Evolutionary conservation across 1,140 invertebrate species (phyloP), one percentile per base, ranked within the genome.

Genomic region (Drosophila oshimai): DNA sequence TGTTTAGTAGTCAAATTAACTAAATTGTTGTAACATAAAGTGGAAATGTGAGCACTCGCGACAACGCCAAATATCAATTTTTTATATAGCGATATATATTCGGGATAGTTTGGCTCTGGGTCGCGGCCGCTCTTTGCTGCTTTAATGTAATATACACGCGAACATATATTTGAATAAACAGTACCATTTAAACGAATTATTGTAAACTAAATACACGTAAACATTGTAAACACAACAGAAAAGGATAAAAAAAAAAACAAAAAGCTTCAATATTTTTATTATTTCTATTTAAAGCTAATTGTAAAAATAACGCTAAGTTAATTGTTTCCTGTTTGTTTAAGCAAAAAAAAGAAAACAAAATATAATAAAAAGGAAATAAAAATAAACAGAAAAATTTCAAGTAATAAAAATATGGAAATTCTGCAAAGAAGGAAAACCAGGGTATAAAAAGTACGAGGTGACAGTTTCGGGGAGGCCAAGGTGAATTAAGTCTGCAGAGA

Each of bases 231-330:
- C 51, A 61, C 26, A 76, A 81, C 50, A 71, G 13, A 72, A 61
- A 71, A 71, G 10, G 20, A 47, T 13, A 42, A 71, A 64, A 54
- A 74, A 46, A 44, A 50, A 49, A 53, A 77, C 22, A 47, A 71
- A 75, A 84, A 79, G 80, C 80, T 84, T 84, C 80, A 84, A 84
- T 84, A 84, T 84, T 84, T 84, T 86, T 78, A 78, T 84, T 84
- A 79, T 84, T 84, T 84, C 60, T 86, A 84, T 75, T 69, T 79
- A 84, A 86, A 79, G 60, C 61, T 83, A 83, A 81, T 60, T 81
- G 69, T 77, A 83, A 55, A 77, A 64, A 41, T 83, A 83, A 83
- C 69, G 75, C 61, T 86, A 84, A 84, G 80, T 79, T 84, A 79
- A 79, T 86, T 86, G 80, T 84, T 84, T 84, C 80, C 80, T 84